phyloP scores from a whole-genome alignment of 1,140 invertebrate species.

The Pristionchus pacificus region DNA sequence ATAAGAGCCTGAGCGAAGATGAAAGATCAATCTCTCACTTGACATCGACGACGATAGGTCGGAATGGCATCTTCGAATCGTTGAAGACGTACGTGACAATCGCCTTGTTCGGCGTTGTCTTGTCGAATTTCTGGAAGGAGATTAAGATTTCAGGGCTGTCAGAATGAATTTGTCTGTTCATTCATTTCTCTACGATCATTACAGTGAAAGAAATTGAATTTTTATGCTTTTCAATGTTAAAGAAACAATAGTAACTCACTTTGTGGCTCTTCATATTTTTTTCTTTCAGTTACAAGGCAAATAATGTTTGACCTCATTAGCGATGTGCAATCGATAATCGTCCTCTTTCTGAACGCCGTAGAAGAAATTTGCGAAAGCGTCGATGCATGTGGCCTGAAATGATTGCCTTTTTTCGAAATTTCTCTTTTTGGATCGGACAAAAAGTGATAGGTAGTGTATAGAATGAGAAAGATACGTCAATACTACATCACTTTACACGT shows the following conservation, averaged over 20 bases:
- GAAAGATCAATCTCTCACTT: conserved; percentile 5
- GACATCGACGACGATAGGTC: conserved; percentile 17
- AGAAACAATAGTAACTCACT: not conserved
- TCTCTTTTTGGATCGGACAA: no score
- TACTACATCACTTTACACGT: no score
- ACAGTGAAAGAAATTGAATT: no score
- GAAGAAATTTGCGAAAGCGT: conserved; percentile 18
- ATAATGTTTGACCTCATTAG: conserved; percentile 12
- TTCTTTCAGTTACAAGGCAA: not conserved
- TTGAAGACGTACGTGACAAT: conserved; percentile 25
- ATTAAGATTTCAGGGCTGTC: not conserved
- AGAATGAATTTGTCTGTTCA: no score
- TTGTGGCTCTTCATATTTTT: not conserved
- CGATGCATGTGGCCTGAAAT: conserved; percentile 11
- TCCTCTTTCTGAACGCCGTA: conserved; percentile 7
- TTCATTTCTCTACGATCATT: no score
- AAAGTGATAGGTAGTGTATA: no score
- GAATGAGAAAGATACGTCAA: no score
- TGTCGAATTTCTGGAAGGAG: conserved; percentile 18
- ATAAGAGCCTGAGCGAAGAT: no score
- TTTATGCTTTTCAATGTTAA: not conserved
- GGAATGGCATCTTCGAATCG: conserved; percentile 14
- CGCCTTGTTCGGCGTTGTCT: conserved; percentile 9
- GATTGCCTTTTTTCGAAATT: not conserved
- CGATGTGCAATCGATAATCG: conserved; percentile 11